Evolutionary conservation across 2,888 invertebrate species (phyloP), one percentile per base, ranked within the genome.

Genomic region (Eupithecia dodoneata): DNA sequence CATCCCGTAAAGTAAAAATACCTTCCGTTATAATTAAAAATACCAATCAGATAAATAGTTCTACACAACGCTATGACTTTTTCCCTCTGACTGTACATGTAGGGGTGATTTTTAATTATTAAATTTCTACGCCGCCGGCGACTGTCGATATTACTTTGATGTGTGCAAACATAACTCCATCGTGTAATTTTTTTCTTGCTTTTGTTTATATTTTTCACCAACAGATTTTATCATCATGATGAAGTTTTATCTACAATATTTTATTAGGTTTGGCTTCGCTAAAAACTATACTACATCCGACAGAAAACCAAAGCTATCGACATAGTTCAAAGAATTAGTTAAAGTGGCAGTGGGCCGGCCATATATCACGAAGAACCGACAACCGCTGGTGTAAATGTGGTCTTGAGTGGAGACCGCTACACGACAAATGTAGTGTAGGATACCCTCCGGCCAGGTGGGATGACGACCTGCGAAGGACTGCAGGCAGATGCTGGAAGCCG

Each of bases 31-130:
- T 63, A 30, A 63, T 30, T 63, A 63, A 63, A 63, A 63, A 63
- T 63, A 4, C 63, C 18, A 63, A 12, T 30, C 10, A 0, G 30
- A 63, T 63, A 18, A 59, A 18, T 12, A 2, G 30, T 63, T 30
- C 63, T 12, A 18, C 6, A 10, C 59, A 63, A 7, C 55, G 2
- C n/a, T 41, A 65, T 2, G 10, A 45, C 5, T 45, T 70, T 47
- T 12, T 12, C 18, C 18, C 47, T n/a, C 70, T n/a, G 70, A 70
- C 70, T 47, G 70, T 70, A 70, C 70, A 18, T 70, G 67, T 76
- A 89, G 92, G 94, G 94, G 94, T 92, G 94, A 92, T 94, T 95
- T 94, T 95, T 94, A 94, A 94, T 94, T 93, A 94, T 94, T 94
- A 94, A 93, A 94, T 92, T 93, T 94, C 92, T 92, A 92, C 92